These are phyloP conservation scores for Drosophila ustulata DNA, from an alignment of 2,888 invertebrate genomes.

Conservation along the genomic window DNA sequence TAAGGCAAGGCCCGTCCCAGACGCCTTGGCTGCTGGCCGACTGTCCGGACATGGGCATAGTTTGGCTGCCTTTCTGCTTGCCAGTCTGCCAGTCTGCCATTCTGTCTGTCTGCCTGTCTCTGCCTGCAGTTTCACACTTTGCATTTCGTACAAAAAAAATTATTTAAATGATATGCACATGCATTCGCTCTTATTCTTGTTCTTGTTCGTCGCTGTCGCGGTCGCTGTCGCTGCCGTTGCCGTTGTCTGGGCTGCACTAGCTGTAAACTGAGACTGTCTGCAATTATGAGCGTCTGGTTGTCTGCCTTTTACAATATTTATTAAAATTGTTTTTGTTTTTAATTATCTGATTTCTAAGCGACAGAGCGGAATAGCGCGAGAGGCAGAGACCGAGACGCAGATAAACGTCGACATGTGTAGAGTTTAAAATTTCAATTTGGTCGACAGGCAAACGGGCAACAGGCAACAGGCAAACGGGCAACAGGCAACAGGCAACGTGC, in stretches of 20 bases:
- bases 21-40: conserved; percentile 53
- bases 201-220: conserved; percentile 32
- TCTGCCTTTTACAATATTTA: conserved; percentile 70
- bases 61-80: conserved; percentile 27
- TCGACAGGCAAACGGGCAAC: conserved; percentile 18
- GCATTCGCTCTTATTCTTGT: conserved; percentile 35
- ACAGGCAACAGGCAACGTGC: conserved; percentile 27
- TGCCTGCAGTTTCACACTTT: conserved; percentile 75
- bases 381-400: conserved; percentile 2
- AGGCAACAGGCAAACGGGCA: conserved; percentile 2
- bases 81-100: conserved; percentile 18
- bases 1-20: conserved; percentile 65
- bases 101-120: background rate
- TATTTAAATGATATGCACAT: conserved; percentile 81
- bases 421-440: conserved; percentile 67
- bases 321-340: conserved; percentile 46
- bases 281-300: conserved; percentile 78
- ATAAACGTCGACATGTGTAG: conserved; percentile 47
- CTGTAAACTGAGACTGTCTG: conserved; percentile 67
- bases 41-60: conserved; percentile 29
- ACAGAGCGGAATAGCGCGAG: background rate
- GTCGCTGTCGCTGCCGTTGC: conserved; percentile 29
- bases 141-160: conserved; percentile 57
- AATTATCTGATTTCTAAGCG: conserved; percentile 75
- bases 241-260: conserved; percentile 59